Evolutionary conservation across 2,797 vertebrate genomes (phyloP).

Genomic region (Echiichthys vipera): DNA sequence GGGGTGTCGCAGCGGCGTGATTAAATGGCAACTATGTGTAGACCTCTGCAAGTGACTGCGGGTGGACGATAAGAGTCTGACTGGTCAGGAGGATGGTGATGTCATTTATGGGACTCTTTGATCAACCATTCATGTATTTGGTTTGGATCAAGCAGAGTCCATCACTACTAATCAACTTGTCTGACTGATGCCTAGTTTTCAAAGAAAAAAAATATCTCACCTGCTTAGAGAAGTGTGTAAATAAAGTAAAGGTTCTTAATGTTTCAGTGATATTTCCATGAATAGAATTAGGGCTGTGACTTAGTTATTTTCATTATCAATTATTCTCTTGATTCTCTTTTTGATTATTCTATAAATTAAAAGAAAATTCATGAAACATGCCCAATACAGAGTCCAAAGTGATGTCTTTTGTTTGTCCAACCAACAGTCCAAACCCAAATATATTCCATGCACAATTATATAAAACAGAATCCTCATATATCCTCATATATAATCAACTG

Average conservation of each 20-base stretch:
- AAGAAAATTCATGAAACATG: not conserved
- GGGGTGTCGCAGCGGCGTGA: slow-evolving; percentile 69
- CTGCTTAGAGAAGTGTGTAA: not conserved
- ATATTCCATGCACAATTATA: not conserved
- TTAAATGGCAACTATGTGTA: slow-evolving; percentile 73
- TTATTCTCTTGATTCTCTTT: too few relatives aligned
- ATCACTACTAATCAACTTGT: slow-evolving; percentile 9
- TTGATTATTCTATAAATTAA: not conserved
- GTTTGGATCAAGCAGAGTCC: slow-evolving; percentile 26
- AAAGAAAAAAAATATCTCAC: not conserved
- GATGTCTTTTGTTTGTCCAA: not conserved
- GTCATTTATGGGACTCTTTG: slow-evolving; percentile 51
- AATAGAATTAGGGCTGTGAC: not conserved
- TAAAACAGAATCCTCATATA: not conserved
- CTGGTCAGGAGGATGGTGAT: slow-evolving; percentile 45
- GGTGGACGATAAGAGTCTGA: slow-evolving; percentile 42
- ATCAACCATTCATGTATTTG: slow-evolving; percentile 24
- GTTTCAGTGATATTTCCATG: not conserved
- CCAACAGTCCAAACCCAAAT: not conserved
- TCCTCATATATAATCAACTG: too few relatives aligned
- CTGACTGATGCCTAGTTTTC: slow-evolving; percentile 38
- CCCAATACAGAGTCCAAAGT: not conserved
- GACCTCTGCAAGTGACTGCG: slow-evolving; percentile 55
- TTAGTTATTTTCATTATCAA: not conserved
- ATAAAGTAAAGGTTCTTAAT: not conserved